Conservation (phyloP, 2,113 vertebrate genomes). For the Uropsilus gracilis region DNA sequence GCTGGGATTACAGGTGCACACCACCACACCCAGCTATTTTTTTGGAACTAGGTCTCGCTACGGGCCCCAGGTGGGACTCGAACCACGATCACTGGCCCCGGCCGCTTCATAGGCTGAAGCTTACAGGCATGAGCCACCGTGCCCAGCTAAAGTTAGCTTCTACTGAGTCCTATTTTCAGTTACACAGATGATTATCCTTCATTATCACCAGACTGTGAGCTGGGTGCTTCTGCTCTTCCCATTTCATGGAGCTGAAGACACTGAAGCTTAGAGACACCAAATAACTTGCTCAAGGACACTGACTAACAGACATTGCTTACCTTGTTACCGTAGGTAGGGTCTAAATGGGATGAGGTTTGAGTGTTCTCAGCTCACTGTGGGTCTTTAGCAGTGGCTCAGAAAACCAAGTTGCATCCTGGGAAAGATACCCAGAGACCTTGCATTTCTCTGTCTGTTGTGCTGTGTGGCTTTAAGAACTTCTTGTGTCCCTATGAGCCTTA, state of each 20-base stretch:
- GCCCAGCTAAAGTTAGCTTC: background rate
- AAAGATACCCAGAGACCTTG: background rate
- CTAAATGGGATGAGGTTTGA: background rate
- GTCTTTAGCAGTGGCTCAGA: background rate
- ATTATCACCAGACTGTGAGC: background rate
- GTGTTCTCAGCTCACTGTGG: background rate
- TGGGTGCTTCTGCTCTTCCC: background rate
- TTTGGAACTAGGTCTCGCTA: no score
- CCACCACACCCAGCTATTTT: no score
- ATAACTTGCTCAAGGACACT: background rate
- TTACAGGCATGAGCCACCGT: no score
- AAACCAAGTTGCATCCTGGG: background rate
- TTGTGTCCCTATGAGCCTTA: background rate
- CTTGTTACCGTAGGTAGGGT: no score
- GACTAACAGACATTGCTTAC: no score
- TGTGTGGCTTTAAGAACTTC: background rate
- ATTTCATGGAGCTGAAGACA: background rate
- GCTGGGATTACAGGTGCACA: no score
- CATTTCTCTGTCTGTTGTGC: background rate
- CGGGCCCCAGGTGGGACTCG: no score
- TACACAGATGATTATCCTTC: background rate
- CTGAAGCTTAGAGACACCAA: background rate
- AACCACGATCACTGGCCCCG: no score
- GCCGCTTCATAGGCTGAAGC: no score
- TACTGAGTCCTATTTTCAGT: background rate